Evolutionary conservation across 2,888 invertebrate species (phyloP), one percentile per base, ranked within the genome.

Genomic region (Papilio demoleus): DNA sequence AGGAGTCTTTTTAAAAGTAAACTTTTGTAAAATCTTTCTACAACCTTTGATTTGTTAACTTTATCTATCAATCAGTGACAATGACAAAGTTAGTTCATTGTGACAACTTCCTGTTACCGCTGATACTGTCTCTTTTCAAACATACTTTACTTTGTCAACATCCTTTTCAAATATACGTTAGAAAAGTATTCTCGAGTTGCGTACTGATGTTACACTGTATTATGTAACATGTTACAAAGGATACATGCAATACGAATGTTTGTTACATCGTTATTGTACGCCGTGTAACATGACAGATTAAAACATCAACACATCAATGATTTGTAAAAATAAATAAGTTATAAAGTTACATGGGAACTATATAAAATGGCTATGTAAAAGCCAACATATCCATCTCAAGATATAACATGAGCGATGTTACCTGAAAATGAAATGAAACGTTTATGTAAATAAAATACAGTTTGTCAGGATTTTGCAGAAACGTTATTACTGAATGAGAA

Each of bases 381-480:
- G 14, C 0, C 9, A 17, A 17, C 4, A n/a, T 17, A n/a, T n/a
- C n/a, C 8, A 31, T 27, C 27, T 27, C 31, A 53, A 17, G 14
- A n/a, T 1, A 17, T 4, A 14, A 27, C 31, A 11, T 11, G 53
- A 31, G n/a, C 5, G 31, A 56, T 53, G 27, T 53, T 56, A 31
- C 53, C 53, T 31, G 53, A 6, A 17, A n/a, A 56, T 3, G 11
- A 60, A 40, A 60, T 60, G 38, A 60, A 22, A 60, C 27, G 60
- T 60, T 60, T 60, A 60, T 22, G 60, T 60, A 60, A 60, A 60
- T 60, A 60, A 40, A 6, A 60, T 60, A 38, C 24, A 60, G 40
- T 60, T 60, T 60, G 38, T 60, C 22, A 38, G 40, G 60, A 40
- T 60, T 60, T 60, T 40, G 36, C 38, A 60, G 60, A 36, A 38